These are phyloP conservation scores for Scolopax rusticola DNA, from an alignment of 2,797 vertebrate genomes.

Conservation along the genomic window DNA sequence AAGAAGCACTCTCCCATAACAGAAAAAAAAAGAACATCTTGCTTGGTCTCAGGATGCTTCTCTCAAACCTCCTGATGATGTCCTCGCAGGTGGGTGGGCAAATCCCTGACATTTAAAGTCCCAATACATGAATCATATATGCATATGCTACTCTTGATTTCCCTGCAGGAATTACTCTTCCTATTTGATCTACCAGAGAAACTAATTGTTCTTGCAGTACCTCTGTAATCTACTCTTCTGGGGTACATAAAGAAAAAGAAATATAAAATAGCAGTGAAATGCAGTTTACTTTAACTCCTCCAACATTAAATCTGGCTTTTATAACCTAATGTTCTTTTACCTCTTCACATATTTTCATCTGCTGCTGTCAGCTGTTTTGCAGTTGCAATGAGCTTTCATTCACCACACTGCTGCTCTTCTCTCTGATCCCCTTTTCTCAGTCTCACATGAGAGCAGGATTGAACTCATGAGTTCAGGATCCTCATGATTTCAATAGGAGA, in stretches of 20 bases:
- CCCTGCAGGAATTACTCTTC: background rate
- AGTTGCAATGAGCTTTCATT: background rate
- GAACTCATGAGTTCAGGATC: background rate
- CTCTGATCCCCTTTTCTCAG: background rate
- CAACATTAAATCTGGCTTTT: background rate
- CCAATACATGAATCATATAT: background rate
- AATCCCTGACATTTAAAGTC: background rate
- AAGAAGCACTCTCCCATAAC: background rate
- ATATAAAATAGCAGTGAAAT: background rate
- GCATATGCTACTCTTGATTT: background rate
- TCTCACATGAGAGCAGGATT: background rate
- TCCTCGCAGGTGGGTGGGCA: background rate
- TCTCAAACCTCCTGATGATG: background rate
- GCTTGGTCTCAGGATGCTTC: background rate
- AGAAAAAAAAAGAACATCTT: background rate
- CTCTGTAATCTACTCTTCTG: background rate
- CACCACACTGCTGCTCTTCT: background rate
- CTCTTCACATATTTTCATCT: background rate
- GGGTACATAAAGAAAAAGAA: background rate
- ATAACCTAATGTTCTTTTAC: background rate
- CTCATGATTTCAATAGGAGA: background rate
- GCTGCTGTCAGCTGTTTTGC: background rate
- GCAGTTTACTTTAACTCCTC: background rate
- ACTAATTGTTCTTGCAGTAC: background rate
- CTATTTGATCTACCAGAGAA: background rate